Conservation (phyloP, 2,797 vertebrate genomes). For the Rhyacichthys aspro region DNA sequence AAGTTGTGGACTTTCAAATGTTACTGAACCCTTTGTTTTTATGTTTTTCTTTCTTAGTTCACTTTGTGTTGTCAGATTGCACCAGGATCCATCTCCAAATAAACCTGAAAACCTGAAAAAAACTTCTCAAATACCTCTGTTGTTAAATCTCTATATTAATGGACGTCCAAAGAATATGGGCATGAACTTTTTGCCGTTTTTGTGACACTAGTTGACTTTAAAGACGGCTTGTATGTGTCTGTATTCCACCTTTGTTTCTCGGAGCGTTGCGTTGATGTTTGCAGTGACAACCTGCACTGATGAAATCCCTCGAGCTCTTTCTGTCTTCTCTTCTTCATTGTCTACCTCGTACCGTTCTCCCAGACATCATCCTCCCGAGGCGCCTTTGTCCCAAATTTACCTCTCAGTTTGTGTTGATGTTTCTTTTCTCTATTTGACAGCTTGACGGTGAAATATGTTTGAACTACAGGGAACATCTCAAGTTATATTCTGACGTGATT, state of each 20-base stretch:
- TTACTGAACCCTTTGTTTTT: no score
- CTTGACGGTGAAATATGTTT: slow-evolving; percentile 55
- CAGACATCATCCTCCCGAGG: slow-evolving; percentile 45
- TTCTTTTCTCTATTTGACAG: slow-evolving; percentile 53
- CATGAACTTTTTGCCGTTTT: no score
- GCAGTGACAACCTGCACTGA: slow-evolving; percentile 34
- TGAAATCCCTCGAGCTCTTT: slow-evolving; percentile 26
- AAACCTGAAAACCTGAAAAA: no score
- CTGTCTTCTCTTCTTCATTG: slow-evolving; percentile 20
- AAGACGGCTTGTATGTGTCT: no score
- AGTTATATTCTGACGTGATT: slow-evolving; percentile 48
- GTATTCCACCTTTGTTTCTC: slow-evolving; percentile 21
- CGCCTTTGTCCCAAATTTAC: slow-evolving; percentile 63
- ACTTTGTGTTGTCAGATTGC: no score
- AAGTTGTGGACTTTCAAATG: no score
- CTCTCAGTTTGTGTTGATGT: slow-evolving; percentile 38
- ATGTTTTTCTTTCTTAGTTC: no score
- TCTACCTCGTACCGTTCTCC: slow-evolving; percentile 4
- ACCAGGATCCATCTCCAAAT: no score
- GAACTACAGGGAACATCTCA: slow-evolving; percentile 37
- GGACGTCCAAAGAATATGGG: no score
- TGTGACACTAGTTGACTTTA: no score
- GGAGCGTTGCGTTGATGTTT: slow-evolving; percentile 26
- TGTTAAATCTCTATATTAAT: no score
- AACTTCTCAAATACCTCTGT: no score